A percentile compares a stretch with the other conserved stretches of the same genome.
Evolutionary conservation across 2,888 invertebrate genomes (phyloP).

Genomic region (Melieria crassipennis): DNA sequence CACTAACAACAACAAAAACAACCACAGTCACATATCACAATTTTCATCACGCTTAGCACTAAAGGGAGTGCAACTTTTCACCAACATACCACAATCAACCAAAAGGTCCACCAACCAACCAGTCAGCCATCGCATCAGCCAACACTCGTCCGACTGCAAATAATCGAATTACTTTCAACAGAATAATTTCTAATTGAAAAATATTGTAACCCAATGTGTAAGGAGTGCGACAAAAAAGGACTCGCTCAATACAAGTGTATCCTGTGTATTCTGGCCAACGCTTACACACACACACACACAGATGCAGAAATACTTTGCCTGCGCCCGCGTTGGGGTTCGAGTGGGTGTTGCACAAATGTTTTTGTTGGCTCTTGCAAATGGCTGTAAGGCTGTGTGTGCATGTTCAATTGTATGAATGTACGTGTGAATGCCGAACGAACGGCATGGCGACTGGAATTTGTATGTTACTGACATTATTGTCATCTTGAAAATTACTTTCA

Average conservation of each 20-base stretch:
- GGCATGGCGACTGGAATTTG: conserved; percentile 41
- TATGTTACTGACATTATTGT: conserved; percentile 54
- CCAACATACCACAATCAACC: conserved; percentile 6
- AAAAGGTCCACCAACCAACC: not conserved
- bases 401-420: no score
- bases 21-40: not conserved
- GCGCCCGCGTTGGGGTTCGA: no score
- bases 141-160: conserved; percentile 62
- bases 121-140: conserved; percentile 22
- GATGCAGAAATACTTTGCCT: not conserved
- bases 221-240: not conserved
- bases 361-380: no score
- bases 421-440: no score
- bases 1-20: conserved; percentile 13
- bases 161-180: conserved; percentile 68
- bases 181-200: conserved; percentile 68
- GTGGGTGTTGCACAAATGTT: no score
- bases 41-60: not conserved
- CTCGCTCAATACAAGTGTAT: conserved; percentile 37
- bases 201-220: conserved; percentile 60
- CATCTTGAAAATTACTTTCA: conserved; percentile 50
- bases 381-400: no score
- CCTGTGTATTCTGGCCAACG: conserved; percentile 38
- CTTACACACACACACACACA: conserved; percentile 12
- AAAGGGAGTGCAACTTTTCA: not conserved